A percentile compares a stretch with the other conserved stretches of the same genome.
These are phyloP conservation scores for Stichodactyla helianthus DNA, from an alignment of 64 coral and sea anemone genomes.

Conservation along the genomic window DNA sequence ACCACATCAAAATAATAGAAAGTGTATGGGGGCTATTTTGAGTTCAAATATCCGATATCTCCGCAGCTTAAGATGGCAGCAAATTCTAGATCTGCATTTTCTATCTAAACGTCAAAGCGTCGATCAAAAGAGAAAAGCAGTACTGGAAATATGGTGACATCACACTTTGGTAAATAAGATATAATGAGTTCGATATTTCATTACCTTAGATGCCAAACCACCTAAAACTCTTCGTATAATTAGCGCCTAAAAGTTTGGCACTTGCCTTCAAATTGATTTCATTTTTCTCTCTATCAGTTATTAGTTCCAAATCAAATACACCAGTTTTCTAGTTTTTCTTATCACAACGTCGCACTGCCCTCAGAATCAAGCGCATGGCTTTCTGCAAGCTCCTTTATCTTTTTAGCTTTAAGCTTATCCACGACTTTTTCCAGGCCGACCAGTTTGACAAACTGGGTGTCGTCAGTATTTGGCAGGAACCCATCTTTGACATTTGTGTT, in stretches of 20 bases:
- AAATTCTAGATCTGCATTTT: too few relatives aligned
- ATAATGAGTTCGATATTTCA: background rate
- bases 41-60: too few relatives aligned
- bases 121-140: too few relatives aligned
- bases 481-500: constrained; percentile 19
- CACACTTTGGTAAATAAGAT: background rate
- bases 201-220: background rate
- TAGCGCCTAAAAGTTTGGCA: background rate
- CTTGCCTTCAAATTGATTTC: background rate
- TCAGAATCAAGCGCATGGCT: background rate
- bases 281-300: too few relatives aligned
- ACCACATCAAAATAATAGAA: too few relatives aligned
- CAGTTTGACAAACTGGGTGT: constrained; percentile 71
- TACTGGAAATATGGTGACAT: too few relatives aligned
- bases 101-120: too few relatives aligned
- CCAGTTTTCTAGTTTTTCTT: too few relatives aligned
- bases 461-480: constrained; percentile 72
- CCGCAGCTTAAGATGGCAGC: too few relatives aligned
- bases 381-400: background rate
- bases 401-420: constrained; percentile 29
- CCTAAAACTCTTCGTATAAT: background rate
- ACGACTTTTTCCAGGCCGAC: constrained; percentile 82
- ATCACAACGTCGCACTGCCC: background rate
- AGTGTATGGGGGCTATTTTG: too few relatives aligned
- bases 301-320: too few relatives aligned